Conservation (phyloP, 2,888 invertebrate genomes). For the Zygaena filipendulae region DNA sequence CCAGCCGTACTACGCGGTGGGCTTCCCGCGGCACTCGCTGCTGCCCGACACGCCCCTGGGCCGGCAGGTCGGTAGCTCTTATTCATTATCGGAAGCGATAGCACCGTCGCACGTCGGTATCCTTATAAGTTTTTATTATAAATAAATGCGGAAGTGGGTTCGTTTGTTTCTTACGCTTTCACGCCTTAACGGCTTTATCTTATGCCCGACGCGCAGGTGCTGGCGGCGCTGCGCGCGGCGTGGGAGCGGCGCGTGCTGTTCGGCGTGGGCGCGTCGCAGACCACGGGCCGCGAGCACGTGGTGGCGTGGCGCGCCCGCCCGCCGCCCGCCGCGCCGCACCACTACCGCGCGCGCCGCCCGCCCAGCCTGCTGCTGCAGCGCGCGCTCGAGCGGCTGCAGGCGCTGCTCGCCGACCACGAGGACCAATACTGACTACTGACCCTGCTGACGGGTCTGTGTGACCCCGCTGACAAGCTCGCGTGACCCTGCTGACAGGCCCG, state of each 20-base stretch:
- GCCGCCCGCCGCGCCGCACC: conserved; percentile 30
- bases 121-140: too few species aligned
- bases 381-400: conserved; percentile 20
- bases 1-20: conserved; percentile 87
- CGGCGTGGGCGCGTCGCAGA: conserved; percentile 86
- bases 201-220: conserved; percentile 51
- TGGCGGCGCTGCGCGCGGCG: conserved; percentile 80
- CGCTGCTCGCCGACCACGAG: conserved; percentile 11
- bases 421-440: too few species aligned
- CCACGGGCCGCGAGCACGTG: conserved; percentile 91
- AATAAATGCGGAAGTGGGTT: too few species aligned
- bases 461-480: too few species aligned
- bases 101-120: too few species aligned
- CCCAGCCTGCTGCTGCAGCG: conserved; percentile 16
- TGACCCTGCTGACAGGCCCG: too few species aligned
- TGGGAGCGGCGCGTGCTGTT: conserved; percentile 88
- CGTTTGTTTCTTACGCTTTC: too few species aligned
- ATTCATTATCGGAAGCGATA: too few species aligned
- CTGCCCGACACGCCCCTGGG: conserved; percentile 88
- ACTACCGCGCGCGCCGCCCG: conserved; percentile 25
- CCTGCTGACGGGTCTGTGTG: too few species aligned
- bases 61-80: conserved; percentile 64
- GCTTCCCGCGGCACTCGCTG: conserved; percentile 85
- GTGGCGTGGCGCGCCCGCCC: conserved; percentile 80
- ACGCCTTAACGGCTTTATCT: too few species aligned